Conservation (phyloP, 2,797 vertebrate genomes). For the Pipistrellus pipistrellus region DNA sequence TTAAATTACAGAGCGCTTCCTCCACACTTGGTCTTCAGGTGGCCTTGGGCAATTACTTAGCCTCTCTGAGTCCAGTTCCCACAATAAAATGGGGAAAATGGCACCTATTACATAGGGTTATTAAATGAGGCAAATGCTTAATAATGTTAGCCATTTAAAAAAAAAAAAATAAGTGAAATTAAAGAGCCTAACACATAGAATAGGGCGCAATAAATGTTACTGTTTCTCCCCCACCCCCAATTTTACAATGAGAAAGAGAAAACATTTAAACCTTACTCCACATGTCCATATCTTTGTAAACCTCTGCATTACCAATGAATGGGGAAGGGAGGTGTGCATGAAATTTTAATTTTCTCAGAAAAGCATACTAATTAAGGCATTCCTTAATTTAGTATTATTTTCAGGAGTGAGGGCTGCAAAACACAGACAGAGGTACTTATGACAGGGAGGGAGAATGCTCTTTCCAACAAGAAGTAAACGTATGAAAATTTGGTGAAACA, state of each 20-base stretch:
- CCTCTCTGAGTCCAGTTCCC: background rate
- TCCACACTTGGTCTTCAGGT: background rate
- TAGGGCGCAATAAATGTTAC: background rate
- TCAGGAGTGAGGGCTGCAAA: constrained; percentile 17
- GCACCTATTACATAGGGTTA: background rate
- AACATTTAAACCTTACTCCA: constrained; percentile 10
- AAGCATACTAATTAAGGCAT: constrained; percentile 32
- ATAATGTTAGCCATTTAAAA: background rate
- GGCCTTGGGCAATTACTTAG: background rate
- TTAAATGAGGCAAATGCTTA: constrained; percentile 14
- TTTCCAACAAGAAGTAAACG: constrained; percentile 21
- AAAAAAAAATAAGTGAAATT: background rate
- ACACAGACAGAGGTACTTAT: constrained; percentile 13
- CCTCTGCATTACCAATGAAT: background rate
- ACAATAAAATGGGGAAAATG: background rate
- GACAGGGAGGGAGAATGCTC: constrained; percentile 8
- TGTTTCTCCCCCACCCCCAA: background rate
- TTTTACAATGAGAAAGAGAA: constrained; percentile 54
- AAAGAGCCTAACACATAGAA: background rate
- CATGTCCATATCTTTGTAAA: background rate
- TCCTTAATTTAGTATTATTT: constrained; percentile 52
- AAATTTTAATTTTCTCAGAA: constrained; percentile 34
- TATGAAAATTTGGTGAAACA: constrained; percentile 42
- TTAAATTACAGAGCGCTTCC: background rate
- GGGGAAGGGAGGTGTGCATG: background rate